Conservation (phyloP, 2,888 invertebrate species). For the Lissocephala sabroskyi region DNA sequence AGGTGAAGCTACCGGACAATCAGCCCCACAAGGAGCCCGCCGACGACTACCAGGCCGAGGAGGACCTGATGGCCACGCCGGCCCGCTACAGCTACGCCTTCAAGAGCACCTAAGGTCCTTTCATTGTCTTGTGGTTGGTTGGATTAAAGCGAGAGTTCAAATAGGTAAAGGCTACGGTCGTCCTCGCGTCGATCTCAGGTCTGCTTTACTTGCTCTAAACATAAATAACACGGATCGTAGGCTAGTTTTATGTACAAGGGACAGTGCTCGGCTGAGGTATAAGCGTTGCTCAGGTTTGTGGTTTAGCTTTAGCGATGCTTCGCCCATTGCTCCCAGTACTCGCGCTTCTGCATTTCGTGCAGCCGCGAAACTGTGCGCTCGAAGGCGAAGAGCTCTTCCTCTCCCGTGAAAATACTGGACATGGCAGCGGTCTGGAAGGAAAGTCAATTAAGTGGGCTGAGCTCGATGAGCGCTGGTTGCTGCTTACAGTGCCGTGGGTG, state of each 20-base stretch:
- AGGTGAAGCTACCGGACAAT: constrained; percentile 59
- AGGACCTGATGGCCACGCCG: constrained; percentile 61
- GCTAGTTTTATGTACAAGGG: too few species aligned
- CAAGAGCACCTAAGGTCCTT: constrained; percentile 19
- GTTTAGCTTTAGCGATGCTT: constrained; percentile 67
- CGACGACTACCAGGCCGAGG: constrained; percentile 42
- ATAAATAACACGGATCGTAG: too few species aligned
- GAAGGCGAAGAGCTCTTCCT: constrained; percentile 98
- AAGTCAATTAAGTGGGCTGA: constrained; percentile 3
- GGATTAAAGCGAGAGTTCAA: too few species aligned
- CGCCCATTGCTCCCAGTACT: constrained; percentile 93
- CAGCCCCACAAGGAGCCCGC: constrained; percentile 50
- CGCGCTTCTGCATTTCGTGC: constrained; percentile 95
- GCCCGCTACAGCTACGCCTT: constrained; percentile 43
- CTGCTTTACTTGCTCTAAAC: too few species aligned
- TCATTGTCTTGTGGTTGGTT: too few species aligned
- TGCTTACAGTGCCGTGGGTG: constrained; percentile 79
- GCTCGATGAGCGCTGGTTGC: background rate
- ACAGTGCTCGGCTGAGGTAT: background rate
- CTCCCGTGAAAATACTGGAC: constrained; percentile 96
- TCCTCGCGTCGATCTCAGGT: too few species aligned
- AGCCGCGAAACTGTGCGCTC: constrained; percentile 94
- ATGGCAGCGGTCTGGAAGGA: constrained; percentile 79
- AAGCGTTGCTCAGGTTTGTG: background rate
- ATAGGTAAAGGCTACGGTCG: too few species aligned